A percentile compares a stretch with the other conserved stretches of the same genome.
phyloP scores from a whole-genome alignment of 2,797 vertebrate genomes.

The Mallotus villosus region DNA sequence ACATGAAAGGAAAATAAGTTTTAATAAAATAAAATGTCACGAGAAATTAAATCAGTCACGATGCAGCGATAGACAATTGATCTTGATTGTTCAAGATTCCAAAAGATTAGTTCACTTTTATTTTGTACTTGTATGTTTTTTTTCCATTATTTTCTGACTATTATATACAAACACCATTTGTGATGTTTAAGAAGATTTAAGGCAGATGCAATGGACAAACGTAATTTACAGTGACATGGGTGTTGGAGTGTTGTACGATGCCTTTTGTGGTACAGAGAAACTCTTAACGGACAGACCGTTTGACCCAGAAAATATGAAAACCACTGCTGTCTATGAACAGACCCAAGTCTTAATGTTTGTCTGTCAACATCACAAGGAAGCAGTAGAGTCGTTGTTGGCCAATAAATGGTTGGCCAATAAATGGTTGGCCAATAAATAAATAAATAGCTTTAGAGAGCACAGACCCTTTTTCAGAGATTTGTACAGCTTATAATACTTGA shows the following conservation, averaged over 20 bases:
- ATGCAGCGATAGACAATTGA: conserved; percentile 35
- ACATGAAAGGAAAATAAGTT: conserved; percentile 31
- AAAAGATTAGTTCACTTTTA: conserved; percentile 13
- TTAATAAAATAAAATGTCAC: conserved; percentile 21
- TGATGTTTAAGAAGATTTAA: conserved; percentile 12
- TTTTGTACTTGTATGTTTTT: conserved; percentile 4
- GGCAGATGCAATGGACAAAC: not conserved
- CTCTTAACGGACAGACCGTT: conserved; percentile 12
- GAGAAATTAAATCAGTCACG: conserved; percentile 13
- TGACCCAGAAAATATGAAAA: conserved; percentile 50
- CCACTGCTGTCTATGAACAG: conserved; percentile 44
- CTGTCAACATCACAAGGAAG: conserved; percentile 1
- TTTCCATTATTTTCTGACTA: conserved; percentile 27
- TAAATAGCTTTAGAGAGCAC: not conserved
- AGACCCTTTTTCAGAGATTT: conserved; percentile 4
- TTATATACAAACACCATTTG: conserved; percentile 9
- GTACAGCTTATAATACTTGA: not conserved
- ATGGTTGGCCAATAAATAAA: not conserved
- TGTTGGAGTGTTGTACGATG: conserved; percentile 17
- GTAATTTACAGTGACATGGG: conserved; percentile 19
- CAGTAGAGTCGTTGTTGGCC: not conserved
- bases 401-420: not conserved
- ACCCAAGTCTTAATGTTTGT: conserved; percentile 8
- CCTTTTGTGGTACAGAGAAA: conserved; percentile 8
- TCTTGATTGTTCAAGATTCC: conserved; percentile 33